A percentile compares a stretch with the other conserved stretches of the same genome.
phyloP scores from a whole-genome alignment of 1,140 invertebrate species.

The Leptestheria dahalacensis region DNA sequence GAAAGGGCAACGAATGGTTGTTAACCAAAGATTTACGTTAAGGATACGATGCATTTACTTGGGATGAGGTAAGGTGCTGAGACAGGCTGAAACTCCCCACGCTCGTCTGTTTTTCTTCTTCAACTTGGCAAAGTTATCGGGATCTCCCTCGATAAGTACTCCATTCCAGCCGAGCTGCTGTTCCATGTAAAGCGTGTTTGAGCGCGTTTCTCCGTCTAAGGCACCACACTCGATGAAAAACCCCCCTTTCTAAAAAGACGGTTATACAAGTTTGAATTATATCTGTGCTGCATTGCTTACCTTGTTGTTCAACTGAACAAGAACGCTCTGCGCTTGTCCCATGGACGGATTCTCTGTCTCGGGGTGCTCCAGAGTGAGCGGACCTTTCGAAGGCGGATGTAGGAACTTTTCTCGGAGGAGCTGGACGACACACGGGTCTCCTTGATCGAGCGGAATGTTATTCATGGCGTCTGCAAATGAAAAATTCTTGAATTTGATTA shows the following conservation, averaged over 20 bases:
- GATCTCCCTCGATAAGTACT: slow-evolving; percentile 26
- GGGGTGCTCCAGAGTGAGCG: slow-evolving; percentile 21
- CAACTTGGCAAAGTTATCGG: slow-evolving; percentile 32
- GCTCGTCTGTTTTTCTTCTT: slow-evolving; percentile 29
- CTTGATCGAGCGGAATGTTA: slow-evolving; percentile 12
- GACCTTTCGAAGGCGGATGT: slow-evolving; percentile 19
- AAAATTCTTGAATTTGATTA: not conserved
- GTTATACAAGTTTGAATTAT: not conserved
- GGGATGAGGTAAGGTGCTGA: slow-evolving; percentile 29
- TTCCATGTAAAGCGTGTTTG: slow-evolving; percentile 19
- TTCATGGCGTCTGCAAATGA: slow-evolving; percentile 12
- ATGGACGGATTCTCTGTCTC: slow-evolving; percentile 29
- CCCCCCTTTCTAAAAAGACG: slow-evolving; percentile 13
- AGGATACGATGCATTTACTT: slow-evolving; percentile 1
- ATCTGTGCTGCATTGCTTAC: not conserved
- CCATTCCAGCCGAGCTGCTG: slow-evolving; percentile 19
- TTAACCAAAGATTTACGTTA: no score
- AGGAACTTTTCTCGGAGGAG: slow-evolving; percentile 22
- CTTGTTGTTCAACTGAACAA: slow-evolving; percentile 32
- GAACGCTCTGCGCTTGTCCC: slow-evolving; percentile 28
- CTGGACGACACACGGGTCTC: slow-evolving; percentile 21
- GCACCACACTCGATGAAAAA: slow-evolving; percentile 22
- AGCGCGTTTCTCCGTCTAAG: slow-evolving; percentile 18
- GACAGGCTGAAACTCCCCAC: slow-evolving; percentile 30
- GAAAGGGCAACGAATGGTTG: not conserved